Conservation (phyloP, 2,113 vertebrate species). For the Barnardius zonarius region DNA sequence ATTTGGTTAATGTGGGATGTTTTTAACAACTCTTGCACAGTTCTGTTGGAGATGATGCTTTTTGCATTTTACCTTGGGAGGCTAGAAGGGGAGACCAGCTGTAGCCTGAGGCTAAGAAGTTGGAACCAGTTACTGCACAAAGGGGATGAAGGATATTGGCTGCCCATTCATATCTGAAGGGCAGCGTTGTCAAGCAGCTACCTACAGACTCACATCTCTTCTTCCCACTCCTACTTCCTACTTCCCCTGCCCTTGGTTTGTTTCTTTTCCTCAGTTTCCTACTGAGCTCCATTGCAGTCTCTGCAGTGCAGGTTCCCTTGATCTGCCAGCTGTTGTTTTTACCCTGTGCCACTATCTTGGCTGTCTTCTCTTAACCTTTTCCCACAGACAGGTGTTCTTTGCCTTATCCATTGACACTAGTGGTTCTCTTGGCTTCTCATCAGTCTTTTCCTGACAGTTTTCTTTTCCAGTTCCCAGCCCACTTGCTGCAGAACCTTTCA, state of each 20-base stretch:
- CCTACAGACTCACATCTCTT: background rate
- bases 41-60: background rate
- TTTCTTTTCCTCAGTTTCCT: background rate
- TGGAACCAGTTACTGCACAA: background rate
- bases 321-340: background rate
- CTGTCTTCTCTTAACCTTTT: background rate
- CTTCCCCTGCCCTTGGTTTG: background rate
- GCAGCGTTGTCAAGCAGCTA: background rate
- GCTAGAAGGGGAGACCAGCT: background rate
- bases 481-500: background rate
- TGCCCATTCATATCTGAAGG: background rate
- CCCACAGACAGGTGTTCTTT: background rate
- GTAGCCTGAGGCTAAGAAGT: background rate
- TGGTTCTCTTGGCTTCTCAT: background rate
- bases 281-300: background rate
- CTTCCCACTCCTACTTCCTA: background rate
- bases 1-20: background rate
- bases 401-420: background rate
- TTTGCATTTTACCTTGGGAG: background rate
- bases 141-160: background rate
- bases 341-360: background rate
- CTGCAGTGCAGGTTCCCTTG: background rate
- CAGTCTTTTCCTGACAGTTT: background rate
- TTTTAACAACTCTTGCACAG: background rate
- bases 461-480: background rate